phyloP scores from a whole-genome alignment of 2,888 invertebrate species.

The Habroteleia sp. region DNA sequence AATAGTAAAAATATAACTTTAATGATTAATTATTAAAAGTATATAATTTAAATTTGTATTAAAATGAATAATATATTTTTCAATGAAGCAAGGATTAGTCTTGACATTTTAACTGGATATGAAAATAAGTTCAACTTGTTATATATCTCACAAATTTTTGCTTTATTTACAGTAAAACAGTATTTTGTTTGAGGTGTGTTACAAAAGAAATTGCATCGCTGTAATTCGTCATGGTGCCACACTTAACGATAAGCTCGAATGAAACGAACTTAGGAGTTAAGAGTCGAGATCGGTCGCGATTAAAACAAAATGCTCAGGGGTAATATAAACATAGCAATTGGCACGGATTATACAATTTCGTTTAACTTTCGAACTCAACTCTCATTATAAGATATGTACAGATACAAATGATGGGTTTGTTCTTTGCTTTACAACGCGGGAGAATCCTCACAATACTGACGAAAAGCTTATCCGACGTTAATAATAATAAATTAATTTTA shows the following conservation, averaged over 20 bases:
- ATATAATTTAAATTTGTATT: no score
- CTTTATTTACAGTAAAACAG: conserved; percentile 63
- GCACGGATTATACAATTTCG: conserved; percentile 49
- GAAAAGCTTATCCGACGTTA: background rate
- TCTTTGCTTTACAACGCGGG: conserved; percentile 19
- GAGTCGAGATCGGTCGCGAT: conserved; percentile 3
- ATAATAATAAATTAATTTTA: conserved; percentile 11
- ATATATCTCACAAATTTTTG: conserved; percentile 60
- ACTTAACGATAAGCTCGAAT: conserved; percentile 32
- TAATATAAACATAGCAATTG: conserved; percentile 45
- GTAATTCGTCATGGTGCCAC: conserved; percentile 56
- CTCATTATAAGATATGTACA: conserved; percentile 32
- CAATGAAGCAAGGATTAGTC: no score
- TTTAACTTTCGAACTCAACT: conserved; percentile 32
- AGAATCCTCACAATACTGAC: conserved; percentile 19
- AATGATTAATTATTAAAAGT: no score
- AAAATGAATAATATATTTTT: no score
- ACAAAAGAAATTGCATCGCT: conserved; percentile 51
- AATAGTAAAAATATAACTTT: no score
- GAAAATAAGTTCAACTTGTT: conserved; percentile 9
- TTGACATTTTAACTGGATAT: background rate
- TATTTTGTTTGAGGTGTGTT: conserved; percentile 54
- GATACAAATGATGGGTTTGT: conserved; percentile 21
- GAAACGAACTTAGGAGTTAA: conserved; percentile 38
- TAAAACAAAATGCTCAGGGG: conserved; percentile 12